phyloP scores from a whole-genome alignment of 2,888 invertebrate genomes.

The Colletes collaris region DNA sequence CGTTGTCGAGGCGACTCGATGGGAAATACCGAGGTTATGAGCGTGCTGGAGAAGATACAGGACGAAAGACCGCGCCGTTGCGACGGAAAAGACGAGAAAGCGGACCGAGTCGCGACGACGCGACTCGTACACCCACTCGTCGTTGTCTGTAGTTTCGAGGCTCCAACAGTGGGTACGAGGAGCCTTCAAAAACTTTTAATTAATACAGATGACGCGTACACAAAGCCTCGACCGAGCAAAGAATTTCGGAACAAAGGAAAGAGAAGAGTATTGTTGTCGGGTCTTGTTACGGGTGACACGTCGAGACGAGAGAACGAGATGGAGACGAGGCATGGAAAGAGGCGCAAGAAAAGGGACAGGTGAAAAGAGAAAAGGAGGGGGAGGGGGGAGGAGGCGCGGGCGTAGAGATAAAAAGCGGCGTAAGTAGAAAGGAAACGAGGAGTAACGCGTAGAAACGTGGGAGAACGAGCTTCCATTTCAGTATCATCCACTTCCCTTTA shows the following conservation, averaged over 20 bases:
- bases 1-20: constrained; percentile 15
- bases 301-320: constrained; percentile 59
- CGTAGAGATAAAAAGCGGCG: constrained; percentile 43
- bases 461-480: constrained; percentile 60
- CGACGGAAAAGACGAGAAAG: not conserved
- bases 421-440: constrained; percentile 48
- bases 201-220: constrained; percentile 75
- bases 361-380: constrained; percentile 23
- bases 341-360: constrained; percentile 23
- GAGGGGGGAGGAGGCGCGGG: not conserved
- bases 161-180: constrained; percentile 58
- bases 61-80: not conserved
- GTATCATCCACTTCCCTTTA: constrained; percentile 61
- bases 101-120: constrained; percentile 5
- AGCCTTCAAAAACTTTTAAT: constrained; percentile 77
- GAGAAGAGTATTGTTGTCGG: constrained; percentile 77
- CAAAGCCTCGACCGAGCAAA: constrained; percentile 71
- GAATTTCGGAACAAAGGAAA: constrained; percentile 75
- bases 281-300: constrained; percentile 78
- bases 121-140: constrained; percentile 27
- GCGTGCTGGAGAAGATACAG: not conserved
- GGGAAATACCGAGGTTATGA: constrained; percentile 6
- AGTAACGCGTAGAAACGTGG: constrained; percentile 50
- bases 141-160: constrained; percentile 59
- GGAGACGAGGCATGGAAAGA: constrained; percentile 21